A percentile compares a stretch with the other conserved stretches of the same genome.
Evolutionary conservation across 1,140 invertebrate genomes (phyloP).

Genomic region (Schlechtendalia chinensis): DNA sequence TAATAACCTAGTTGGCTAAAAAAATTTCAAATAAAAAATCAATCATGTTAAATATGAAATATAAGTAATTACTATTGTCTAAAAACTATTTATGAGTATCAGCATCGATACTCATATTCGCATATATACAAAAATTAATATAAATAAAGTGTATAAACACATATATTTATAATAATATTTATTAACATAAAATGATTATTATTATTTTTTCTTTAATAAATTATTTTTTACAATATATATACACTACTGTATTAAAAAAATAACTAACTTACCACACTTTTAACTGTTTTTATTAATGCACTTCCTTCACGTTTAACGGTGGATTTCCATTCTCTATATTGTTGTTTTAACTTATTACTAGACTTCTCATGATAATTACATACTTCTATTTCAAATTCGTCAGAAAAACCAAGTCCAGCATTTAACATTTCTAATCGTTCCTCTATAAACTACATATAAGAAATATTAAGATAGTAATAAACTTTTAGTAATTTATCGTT

Average conservation of each 20-base stretch:
- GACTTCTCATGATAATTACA: constrained; percentile 81
- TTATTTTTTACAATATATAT: too few relatives aligned
- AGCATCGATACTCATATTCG: too few relatives aligned
- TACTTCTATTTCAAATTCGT: constrained; percentile 91
- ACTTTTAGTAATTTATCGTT: neutral
- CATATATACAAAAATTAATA: too few relatives aligned
- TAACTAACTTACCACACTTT: constrained; percentile 65
- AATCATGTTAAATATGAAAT: too few relatives aligned
- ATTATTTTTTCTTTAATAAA: too few relatives aligned
- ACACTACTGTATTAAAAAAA: too few relatives aligned
- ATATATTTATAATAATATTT: too few relatives aligned
- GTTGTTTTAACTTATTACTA: constrained; percentile 71
- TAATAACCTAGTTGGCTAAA: neutral
- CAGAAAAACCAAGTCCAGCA: constrained; percentile 82
- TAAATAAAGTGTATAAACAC: too few relatives aligned
- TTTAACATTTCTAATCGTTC: constrained; percentile 86
- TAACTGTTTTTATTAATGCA: constrained; percentile 72
- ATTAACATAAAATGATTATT: too few relatives aligned
- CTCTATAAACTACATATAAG: constrained; percentile 77
- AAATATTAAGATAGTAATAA: neutral
- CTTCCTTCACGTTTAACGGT: constrained; percentile 67
- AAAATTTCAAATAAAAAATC: neutral
- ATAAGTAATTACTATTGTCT: too few relatives aligned
- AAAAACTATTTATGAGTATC: too few relatives aligned
- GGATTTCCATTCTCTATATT: constrained; percentile 73